Evolutionary conservation across 2,113 vertebrate species (phyloP).

Genomic region (Elanus axillaris): DNA sequence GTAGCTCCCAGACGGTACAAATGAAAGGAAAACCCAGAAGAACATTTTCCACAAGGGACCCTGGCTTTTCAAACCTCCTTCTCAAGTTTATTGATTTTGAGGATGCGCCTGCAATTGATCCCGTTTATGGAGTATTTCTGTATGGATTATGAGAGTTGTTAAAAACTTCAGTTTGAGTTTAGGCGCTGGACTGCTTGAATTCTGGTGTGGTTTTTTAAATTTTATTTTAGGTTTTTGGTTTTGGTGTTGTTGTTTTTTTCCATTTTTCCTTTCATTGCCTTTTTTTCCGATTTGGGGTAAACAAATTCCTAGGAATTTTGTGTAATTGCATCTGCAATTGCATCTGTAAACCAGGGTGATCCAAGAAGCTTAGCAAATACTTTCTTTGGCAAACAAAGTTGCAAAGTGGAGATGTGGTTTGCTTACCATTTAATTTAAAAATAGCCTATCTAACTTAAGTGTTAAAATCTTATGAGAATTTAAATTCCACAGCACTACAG

Average conservation of each 20-base stretch:
- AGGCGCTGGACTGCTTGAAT: neutral
- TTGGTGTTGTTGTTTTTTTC: no score
- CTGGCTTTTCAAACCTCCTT: neutral
- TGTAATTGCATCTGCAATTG: neutral
- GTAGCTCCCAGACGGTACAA: neutral
- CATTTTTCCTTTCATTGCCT: neutral
- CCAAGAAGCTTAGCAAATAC: neutral
- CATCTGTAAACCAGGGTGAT: neutral
- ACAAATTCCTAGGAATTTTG: neutral
- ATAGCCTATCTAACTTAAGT: neutral
- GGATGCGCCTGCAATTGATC: neutral
- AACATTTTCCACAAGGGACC: neutral
- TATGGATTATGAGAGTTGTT: neutral
- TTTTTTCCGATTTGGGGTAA: neutral
- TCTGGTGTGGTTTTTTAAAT: neutral
- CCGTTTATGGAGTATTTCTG: neutral
- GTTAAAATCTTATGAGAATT: no score
- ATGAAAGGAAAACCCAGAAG: neutral
- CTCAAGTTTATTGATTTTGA: neutral
- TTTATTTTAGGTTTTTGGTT: neutral
- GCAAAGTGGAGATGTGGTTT: neutral
- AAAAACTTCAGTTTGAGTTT: neutral
- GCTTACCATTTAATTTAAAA: neutral
- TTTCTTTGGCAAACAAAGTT: constrained; percentile 11
- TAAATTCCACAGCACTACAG: neutral